Percentiles rank a stretch among this genome's conserved stretches.
These are phyloP conservation scores for Bombus superbus DNA, from an alignment of 1,140 invertebrate genomes.

Conservation along the genomic window DNA sequence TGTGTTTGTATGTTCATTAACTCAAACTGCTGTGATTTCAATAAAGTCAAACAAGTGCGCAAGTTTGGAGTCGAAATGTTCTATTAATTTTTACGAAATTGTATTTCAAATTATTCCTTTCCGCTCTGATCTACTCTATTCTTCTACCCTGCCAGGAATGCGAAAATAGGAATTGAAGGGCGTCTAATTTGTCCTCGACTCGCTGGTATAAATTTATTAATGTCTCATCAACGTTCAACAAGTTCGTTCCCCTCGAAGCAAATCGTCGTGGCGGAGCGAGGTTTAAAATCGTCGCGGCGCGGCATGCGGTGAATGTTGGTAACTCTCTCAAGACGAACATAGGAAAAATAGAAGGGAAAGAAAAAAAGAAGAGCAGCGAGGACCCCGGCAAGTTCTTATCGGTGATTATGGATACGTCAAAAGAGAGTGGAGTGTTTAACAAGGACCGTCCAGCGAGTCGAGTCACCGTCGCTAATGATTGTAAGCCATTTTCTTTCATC, in stretches of 20 bases:
- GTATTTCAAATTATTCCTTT: no score
- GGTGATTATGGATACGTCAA: constrained; percentile 71
- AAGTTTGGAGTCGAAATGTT: no score
- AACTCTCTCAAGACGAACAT: constrained; percentile 43
- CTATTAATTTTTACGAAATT: no score
- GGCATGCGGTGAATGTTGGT: constrained; percentile 12
- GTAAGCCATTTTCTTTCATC: constrained; percentile 69
- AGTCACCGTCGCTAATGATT: constrained; percentile 72
- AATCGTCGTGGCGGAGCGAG: constrained; percentile 32
- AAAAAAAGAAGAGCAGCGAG: background rate
- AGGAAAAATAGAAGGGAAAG: background rate
- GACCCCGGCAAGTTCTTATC: constrained; percentile 62
- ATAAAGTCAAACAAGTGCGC: no score
- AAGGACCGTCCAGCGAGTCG: constrained; percentile 64
- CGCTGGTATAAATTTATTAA: background rate
- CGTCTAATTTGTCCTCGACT: background rate
- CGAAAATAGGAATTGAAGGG: background rate
- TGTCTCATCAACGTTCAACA: background rate
- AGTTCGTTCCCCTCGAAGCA: background rate
- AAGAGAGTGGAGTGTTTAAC: constrained; percentile 70
- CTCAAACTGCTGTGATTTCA: no score
- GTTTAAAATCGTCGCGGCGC: constrained; percentile 48
- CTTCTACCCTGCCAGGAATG: background rate
- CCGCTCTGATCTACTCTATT: no score
- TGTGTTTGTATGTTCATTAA: no score